A percentile compares a stretch with the other conserved stretches of the same genome.
These are phyloP conservation scores for Cebidichthys violaceus DNA, from an alignment of 2,113 vertebrate genomes.

Conservation along the genomic window DNA sequence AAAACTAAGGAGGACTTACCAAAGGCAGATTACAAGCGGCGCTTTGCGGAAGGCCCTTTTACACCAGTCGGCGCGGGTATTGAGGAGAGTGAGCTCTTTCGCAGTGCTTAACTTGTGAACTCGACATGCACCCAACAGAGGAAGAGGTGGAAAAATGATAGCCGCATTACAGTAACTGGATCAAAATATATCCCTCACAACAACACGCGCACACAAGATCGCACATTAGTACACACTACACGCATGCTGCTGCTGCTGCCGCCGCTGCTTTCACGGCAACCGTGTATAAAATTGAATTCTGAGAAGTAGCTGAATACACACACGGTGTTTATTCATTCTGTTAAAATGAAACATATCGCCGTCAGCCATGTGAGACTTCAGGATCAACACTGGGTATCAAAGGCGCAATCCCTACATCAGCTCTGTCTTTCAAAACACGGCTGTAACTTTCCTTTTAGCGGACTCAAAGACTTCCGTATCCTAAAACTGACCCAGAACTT, in stretches of 20 bases:
- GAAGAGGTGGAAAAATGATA: slow-evolving; percentile 77
- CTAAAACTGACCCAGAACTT: not conserved
- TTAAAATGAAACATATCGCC: slow-evolving; percentile 11
- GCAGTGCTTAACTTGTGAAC: slow-evolving; percentile 84
- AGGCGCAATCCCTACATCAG: not conserved
- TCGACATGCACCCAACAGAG: slow-evolving; percentile 73
- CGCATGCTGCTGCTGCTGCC: not conserved
- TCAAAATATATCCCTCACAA: slow-evolving; percentile 67
- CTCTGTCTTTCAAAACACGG: not conserved
- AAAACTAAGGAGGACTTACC: slow-evolving; percentile 86
- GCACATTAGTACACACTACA: slow-evolving; percentile 33
- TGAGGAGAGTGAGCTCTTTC: slow-evolving; percentile 80
- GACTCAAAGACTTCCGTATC: not conserved
- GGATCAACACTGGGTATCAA: not conserved
- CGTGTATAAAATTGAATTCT: slow-evolving; percentile 29
- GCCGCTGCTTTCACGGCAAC: slow-evolving; percentile 5
- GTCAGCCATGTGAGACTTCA: not conserved
- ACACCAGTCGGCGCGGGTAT: slow-evolving; percentile 79
- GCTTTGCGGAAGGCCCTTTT: slow-evolving; percentile 83
- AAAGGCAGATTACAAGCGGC: slow-evolving; percentile 84
- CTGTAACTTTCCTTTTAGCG: not conserved
- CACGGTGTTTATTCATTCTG: not conserved
- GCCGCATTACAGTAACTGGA: slow-evolving; percentile 77
- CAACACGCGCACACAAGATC: slow-evolving; percentile 39
- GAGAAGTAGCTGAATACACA: not conserved